Evolutionary conservation across 2,113 vertebrate species (phyloP).

Genomic region (Vulpes ferrilata): DNA sequence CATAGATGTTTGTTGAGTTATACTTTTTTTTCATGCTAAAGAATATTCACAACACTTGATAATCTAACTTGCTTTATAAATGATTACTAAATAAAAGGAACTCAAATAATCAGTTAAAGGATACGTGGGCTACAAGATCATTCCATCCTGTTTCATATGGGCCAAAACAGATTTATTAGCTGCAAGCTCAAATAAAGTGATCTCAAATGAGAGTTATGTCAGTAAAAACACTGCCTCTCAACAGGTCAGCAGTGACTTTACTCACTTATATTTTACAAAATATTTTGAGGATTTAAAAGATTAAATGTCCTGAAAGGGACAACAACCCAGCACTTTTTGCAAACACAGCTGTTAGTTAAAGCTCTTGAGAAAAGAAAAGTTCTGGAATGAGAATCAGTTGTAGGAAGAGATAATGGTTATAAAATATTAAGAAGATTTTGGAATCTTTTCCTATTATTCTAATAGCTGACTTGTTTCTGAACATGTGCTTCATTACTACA

Average conservation of each 20-base stretch:
- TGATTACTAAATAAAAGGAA: constrained; percentile 53
- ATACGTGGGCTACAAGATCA: constrained; percentile 69
- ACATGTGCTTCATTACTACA: background rate
- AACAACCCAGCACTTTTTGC: constrained; percentile 77
- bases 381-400: constrained; percentile 66
- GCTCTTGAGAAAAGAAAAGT: constrained; percentile 73
- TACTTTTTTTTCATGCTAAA: constrained; percentile 52
- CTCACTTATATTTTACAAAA: constrained; percentile 86
- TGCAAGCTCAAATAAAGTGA: constrained; percentile 80
- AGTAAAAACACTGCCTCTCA: constrained; percentile 80
- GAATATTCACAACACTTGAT: constrained; percentile 63
- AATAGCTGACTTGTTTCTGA: constrained; percentile 60
- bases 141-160: constrained; percentile 64
- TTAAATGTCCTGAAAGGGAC: constrained; percentile 82
- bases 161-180: constrained; percentile 78
- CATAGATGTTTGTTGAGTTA: constrained; percentile 32
- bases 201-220: constrained; percentile 84
- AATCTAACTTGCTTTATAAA: constrained; percentile 36
- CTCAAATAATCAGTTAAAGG: constrained; percentile 64
- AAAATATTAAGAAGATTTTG: constrained; percentile 66
- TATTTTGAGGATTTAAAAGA: constrained; percentile 84
- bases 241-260: constrained; percentile 83
- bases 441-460: background rate
- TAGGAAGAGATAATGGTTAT: constrained; percentile 67
- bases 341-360: constrained; percentile 84